Conservation (phyloP, 1,140 invertebrate genomes). For the Phenacoccus solenopsis region DNA sequence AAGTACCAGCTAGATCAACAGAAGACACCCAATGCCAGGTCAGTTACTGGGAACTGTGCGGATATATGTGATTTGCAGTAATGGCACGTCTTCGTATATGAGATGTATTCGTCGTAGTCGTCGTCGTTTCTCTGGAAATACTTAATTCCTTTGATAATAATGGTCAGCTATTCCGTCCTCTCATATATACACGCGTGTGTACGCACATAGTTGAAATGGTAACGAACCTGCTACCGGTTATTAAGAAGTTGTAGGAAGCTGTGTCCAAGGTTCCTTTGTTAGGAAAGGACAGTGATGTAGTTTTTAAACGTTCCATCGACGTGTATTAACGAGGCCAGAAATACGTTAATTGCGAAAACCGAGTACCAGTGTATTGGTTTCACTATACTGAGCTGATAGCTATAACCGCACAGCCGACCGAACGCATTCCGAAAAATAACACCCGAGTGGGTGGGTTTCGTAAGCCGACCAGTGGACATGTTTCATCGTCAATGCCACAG, state of each 20-base stretch:
- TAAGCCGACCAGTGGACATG: no score
- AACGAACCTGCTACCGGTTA: constrained; percentile 11
- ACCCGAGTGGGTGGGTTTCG: no score
- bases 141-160: constrained; percentile 1
- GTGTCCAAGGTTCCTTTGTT: background rate
- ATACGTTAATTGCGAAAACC: no score
- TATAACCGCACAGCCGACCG: no score
- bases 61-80: constrained; percentile 14
- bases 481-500: no score
- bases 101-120: constrained; percentile 1
- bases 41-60: constrained; percentile 15
- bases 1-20: constrained; percentile 10
- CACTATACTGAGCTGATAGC: no score
- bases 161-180: background rate
- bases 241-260: constrained; percentile 12
- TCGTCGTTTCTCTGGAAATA: background rate
- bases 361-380: no score
- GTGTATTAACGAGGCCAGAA: no score
- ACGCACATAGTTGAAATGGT: constrained; percentile 8
- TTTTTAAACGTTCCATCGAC: background rate
- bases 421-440: no score
- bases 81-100: constrained; percentile 11
- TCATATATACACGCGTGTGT: background rate
- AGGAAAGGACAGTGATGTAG: background rate
- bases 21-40: constrained; percentile 16